Percentiles rank a stretch among this genome's conserved stretches.
These are phyloP conservation scores for Etia nguti DNA, from an alignment of 2,113 vertebrate species.

Conservation along the genomic window DNA sequence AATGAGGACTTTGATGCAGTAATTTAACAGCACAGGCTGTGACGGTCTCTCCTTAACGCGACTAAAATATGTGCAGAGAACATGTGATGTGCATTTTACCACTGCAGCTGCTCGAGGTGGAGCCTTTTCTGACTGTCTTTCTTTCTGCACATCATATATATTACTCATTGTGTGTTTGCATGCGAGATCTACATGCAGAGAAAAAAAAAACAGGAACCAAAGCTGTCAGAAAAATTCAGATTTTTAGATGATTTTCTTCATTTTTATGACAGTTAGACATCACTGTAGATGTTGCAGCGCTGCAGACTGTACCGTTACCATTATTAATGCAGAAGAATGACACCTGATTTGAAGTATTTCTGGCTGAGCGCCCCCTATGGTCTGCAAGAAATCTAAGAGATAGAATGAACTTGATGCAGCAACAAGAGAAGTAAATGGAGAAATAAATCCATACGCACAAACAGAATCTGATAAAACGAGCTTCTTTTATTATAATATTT, in stretches of 20 bases:
- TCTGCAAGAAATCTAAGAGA: not conserved
- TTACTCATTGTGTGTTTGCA: not conserved
- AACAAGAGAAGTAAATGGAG: not conserved
- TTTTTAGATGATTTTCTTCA: not conserved
- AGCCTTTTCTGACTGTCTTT: not conserved
- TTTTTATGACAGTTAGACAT: accelerated
- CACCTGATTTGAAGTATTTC: not conserved
- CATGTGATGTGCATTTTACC: not conserved
- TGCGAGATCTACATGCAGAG: not conserved
- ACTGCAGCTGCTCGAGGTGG: not conserved
- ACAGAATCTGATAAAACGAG: constrained; percentile 48
- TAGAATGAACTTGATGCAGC: accelerated
- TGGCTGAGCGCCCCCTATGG: not conserved
- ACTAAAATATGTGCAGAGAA: not conserved
- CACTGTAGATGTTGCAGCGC: accelerated
- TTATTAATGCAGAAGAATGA: not conserved
- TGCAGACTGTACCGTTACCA: not conserved
- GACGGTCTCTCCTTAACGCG: not conserved
- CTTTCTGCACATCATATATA: too few relatives aligned
- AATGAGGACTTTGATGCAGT: not conserved
- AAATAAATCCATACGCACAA: not conserved
- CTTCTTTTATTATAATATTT: constrained; percentile 70
- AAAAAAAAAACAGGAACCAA: not conserved
- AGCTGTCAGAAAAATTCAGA: not conserved
- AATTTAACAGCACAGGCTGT: not conserved